Evolutionary conservation across 2,888 invertebrate genomes (phyloP).

Genomic region (Plebejus argus): DNA sequence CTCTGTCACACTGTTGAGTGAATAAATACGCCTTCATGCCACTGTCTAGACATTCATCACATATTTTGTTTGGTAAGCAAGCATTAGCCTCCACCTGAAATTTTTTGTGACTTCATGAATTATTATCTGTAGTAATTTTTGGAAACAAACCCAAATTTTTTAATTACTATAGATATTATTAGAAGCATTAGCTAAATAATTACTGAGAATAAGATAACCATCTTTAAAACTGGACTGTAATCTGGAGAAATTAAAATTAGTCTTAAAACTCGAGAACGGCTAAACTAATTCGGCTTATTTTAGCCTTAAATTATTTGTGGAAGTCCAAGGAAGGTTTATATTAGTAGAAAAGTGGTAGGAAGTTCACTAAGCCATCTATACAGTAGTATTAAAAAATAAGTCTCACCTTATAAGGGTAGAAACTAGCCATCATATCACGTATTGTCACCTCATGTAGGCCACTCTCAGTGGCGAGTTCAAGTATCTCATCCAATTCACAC

Average conservation of each 20-base stretch:
- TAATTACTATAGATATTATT: no score
- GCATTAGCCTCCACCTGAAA: constrained; percentile 61
- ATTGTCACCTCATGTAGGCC: constrained; percentile 62
- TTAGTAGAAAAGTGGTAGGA: no score
- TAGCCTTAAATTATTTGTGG: no score
- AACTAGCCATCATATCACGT: constrained; percentile 64
- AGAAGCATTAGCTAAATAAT: no score
- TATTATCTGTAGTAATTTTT: neutral
- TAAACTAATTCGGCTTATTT: no score
- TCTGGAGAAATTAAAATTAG: no score
- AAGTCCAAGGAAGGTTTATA: no score
- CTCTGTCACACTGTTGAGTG: constrained; percentile 65
- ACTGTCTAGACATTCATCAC: constrained; percentile 59
- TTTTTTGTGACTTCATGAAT: constrained; percentile 21
- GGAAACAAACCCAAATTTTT: no score
- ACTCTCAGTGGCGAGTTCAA: constrained; percentile 58
- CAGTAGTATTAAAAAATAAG: neutral
- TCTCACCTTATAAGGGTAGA: constrained; percentile 68
- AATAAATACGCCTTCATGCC: constrained; percentile 64
- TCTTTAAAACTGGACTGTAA: no score
- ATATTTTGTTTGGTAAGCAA: constrained; percentile 66
- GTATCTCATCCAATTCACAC: constrained; percentile 61
- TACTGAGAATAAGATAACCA: no score
- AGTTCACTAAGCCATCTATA: no score
- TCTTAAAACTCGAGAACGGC: no score